Percentiles rank a stretch among this genome's conserved stretches.
phyloP scores from a whole-genome alignment of 2,113 vertebrate species.

The Pluvianellus socialis region DNA sequence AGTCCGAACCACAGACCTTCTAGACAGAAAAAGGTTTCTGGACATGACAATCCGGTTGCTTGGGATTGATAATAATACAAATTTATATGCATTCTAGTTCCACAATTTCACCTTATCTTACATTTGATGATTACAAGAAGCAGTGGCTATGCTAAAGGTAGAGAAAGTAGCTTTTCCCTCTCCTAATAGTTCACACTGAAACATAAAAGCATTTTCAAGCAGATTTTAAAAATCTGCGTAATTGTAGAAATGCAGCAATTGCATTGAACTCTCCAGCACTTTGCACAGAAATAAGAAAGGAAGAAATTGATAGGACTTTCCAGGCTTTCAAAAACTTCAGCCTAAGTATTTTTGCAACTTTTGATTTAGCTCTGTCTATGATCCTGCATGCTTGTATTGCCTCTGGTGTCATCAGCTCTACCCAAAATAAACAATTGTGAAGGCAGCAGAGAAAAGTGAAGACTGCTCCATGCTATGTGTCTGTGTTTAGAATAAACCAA shows the following conservation, averaged over 20 bases:
- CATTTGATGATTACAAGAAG: background rate
- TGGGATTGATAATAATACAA: background rate
- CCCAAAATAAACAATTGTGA: background rate
- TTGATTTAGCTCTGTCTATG: background rate
- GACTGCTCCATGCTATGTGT: background rate
- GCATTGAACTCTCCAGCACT: background rate
- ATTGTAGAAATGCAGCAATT: background rate
- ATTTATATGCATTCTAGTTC: background rate
- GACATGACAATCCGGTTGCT: background rate
- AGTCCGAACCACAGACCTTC: background rate
- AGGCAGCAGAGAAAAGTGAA: background rate
- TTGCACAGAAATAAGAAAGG: background rate
- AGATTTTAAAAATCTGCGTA: background rate
- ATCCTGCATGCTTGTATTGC: background rate
- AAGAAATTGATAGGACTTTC: background rate
- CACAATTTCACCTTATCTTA: background rate
- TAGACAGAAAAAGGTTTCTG: background rate
- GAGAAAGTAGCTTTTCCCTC: background rate
- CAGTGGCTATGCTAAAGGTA: background rate
- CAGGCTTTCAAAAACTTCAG: background rate
- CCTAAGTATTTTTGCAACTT: background rate
- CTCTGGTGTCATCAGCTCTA: background rate
- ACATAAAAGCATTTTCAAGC: constrained; percentile 1
- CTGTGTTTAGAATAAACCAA: background rate
- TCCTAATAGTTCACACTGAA: background rate